Evolutionary conservation across 23 tunicate species (phyloP).

Genomic region (Oikopleura albicans): DNA sequence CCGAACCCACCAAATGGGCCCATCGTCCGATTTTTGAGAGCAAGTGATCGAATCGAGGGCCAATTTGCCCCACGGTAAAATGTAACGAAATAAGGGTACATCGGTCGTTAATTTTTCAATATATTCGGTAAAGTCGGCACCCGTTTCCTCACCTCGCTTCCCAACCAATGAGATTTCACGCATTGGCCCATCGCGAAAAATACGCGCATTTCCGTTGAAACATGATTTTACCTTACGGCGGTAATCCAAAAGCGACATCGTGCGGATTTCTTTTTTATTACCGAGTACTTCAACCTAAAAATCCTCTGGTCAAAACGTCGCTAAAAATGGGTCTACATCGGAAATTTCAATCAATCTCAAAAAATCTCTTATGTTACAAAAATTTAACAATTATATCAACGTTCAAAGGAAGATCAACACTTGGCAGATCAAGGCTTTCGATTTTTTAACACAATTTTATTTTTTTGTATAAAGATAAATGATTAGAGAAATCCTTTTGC

Average conservation of each 20-base stretch:
- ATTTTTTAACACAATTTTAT: too few relatives aligned
- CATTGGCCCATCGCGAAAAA: conserved; percentile 70
- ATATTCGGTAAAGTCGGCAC: conserved; percentile 46
- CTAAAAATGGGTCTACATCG: too few relatives aligned
- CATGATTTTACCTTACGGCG: not conserved
- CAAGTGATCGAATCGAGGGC: conserved; percentile 35
- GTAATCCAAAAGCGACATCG: not conserved
- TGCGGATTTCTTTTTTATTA: conserved; percentile 13
- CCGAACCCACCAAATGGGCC: conserved; percentile 83
- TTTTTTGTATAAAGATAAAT: too few relatives aligned
- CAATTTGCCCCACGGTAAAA: conserved; percentile 87
- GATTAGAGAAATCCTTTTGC: too few relatives aligned
- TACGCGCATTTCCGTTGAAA: not conserved
- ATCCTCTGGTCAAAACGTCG: too few relatives aligned
- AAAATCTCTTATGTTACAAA: too few relatives aligned
- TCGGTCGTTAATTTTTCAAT: conserved; percentile 49
- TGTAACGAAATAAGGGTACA: conserved; percentile 39
- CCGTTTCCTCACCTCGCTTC: conserved; percentile 63
- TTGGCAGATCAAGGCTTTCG: too few relatives aligned
- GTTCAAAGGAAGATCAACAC: too few relatives aligned
- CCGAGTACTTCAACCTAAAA: conserved; percentile 43
- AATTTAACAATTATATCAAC: too few relatives aligned
- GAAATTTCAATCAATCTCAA: too few relatives aligned
- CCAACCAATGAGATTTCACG: conserved; percentile 74
- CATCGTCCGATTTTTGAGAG: conserved; percentile 52